A percentile compares a stretch with the other conserved stretches of the same genome.
Evolutionary conservation across 1,140 invertebrate genomes (phyloP).

Genomic region (Drosophila neocordata): DNA sequence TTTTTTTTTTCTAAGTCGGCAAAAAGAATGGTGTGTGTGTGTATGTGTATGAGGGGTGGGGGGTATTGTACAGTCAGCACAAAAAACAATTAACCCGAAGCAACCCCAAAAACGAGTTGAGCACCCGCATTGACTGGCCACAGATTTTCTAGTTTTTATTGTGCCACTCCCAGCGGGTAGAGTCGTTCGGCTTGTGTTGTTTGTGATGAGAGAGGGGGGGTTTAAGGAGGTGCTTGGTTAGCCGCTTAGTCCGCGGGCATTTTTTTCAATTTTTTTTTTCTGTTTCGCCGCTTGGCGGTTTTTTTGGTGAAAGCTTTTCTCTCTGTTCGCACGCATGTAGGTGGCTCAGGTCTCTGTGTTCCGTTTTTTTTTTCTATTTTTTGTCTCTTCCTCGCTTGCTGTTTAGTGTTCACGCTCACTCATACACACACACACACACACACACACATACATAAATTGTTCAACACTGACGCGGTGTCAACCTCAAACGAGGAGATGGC

Average conservation of each 20-base stretch:
- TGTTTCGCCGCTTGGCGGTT: slow-evolving; percentile 16
- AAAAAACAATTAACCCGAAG: slow-evolving; percentile 67
- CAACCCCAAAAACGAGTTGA: slow-evolving; percentile 36
- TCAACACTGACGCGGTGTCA: slow-evolving; percentile 57
- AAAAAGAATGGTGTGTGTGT: neutral
- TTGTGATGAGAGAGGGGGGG: neutral
- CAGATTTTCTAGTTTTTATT: slow-evolving; percentile 68
- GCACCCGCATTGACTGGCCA: slow-evolving; percentile 60
- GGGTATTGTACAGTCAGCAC: slow-evolving; percentile 48
- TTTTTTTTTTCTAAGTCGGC: slow-evolving; percentile 38
- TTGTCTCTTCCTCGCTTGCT: neutral
- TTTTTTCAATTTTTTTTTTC: slow-evolving; percentile 32
- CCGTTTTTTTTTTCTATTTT: slow-evolving; percentile 26
- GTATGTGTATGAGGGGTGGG: neutral
- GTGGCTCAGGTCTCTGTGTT: slow-evolving; percentile 11
- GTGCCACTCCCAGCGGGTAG: slow-evolving; percentile 8
- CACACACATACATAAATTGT: slow-evolving; percentile 53
- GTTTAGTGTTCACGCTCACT: slow-evolving; percentile 11
- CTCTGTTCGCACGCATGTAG: slow-evolving; percentile 7
- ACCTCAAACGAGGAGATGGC: slow-evolving; percentile 23
- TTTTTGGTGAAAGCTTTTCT: slow-evolving; percentile 4
- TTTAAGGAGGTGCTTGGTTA: neutral
- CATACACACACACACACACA: slow-evolving; percentile 3
- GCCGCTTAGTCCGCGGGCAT: slow-evolving; percentile 42
- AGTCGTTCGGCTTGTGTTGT: neutral